A percentile compares a stretch with the other conserved stretches of the same genome.
Conservation (phyloP, 1,140 invertebrate species). For the Nixonia krombeini region DNA sequence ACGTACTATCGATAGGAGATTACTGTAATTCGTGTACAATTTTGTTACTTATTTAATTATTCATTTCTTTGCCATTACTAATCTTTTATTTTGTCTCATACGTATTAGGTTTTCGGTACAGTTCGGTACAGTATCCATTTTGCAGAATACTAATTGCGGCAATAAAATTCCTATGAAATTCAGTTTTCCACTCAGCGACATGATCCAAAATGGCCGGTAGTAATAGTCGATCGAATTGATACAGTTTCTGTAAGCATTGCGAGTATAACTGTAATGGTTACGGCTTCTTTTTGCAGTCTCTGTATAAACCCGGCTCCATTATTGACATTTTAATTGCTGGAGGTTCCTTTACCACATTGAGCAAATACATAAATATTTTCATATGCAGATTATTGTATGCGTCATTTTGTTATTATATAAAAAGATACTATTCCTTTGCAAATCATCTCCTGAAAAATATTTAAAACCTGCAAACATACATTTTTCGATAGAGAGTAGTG, state of each 20-base stretch:
- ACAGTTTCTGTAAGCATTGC: conserved; percentile 6
- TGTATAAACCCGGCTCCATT: conserved; percentile 25
- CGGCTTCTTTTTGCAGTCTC: conserved; percentile 31
- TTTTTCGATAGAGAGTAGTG: too few species aligned
- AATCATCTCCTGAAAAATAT: not conserved
- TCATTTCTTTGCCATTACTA: too few species aligned
- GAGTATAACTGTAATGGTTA: conserved; percentile 25
- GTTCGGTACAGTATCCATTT: too few species aligned
- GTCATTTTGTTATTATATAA: not conserved
- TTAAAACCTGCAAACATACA: too few species aligned
- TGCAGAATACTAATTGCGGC: too few species aligned
- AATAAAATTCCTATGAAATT: too few species aligned
- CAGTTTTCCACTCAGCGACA: too few species aligned
- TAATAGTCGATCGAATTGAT: conserved; percentile 19
- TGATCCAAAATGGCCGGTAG: conserved; percentile 2
- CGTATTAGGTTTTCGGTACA: too few species aligned
- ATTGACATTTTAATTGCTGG: conserved; percentile 18
- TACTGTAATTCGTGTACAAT: too few species aligned
- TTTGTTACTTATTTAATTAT: too few species aligned
- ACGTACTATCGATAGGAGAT: too few species aligned
- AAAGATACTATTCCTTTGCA: not conserved
- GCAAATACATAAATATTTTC: not conserved
- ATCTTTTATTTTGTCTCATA: too few species aligned
- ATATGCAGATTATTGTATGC: not conserved
- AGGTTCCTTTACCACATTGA: not conserved